A percentile compares a stretch with the other conserved stretches of the same genome.
phyloP scores from a whole-genome alignment of 2,797 vertebrate genomes.

The Sciurus carolinensis region DNA sequence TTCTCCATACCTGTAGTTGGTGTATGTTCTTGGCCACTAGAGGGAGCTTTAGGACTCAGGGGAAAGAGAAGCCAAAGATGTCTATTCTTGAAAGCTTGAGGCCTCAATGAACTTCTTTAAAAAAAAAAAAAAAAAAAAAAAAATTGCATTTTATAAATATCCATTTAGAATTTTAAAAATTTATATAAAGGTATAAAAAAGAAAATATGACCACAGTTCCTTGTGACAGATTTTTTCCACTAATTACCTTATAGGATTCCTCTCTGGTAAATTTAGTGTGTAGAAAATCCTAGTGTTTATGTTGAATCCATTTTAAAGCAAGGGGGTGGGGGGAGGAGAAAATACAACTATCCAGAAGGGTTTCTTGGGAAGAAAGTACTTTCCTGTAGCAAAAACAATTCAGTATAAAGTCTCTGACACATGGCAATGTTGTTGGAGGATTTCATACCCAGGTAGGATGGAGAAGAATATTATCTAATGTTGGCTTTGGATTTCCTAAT shows the following conservation, averaged over 20 bases:
- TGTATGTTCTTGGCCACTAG: slow-evolving; percentile 68
- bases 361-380: background rate
- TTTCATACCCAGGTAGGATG: background rate
- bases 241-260: background rate
- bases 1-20: background rate
- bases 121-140: background rate
- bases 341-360: slow-evolving; percentile 1
- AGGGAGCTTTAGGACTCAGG: slow-evolving; percentile 76
- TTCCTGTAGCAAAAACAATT: background rate
- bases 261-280: background rate
- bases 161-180: background rate
- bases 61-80: background rate
- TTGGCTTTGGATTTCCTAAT: slow-evolving; percentile 21
- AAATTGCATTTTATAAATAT: slow-evolving; percentile 11
- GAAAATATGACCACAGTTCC: background rate
- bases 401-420: background rate
- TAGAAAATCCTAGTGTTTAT: slow-evolving; percentile 1
- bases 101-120: background rate
- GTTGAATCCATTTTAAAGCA: slow-evolving; percentile 39
- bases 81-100: slow-evolving; percentile 17
- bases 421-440: background rate
- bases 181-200: background rate
- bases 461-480: background rate
- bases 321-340: background rate
- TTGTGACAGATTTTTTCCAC: background rate